These are phyloP conservation scores for Acanthis flammea DNA, from an alignment of 2,797 vertebrate genomes.

Conservation along the genomic window DNA sequence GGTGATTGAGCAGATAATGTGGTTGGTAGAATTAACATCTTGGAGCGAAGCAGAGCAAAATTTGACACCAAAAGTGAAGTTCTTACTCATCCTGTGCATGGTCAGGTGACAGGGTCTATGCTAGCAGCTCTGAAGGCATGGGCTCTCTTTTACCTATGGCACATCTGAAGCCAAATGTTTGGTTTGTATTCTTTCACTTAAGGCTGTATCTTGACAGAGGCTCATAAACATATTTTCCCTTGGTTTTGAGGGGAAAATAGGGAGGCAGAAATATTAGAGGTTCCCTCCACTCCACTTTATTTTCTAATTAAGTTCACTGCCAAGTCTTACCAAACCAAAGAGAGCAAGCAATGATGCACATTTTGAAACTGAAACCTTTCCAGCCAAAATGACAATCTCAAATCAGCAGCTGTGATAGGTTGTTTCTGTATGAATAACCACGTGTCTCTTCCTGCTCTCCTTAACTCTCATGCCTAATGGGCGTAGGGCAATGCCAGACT, in stretches of 20 bases:
- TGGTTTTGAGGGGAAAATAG: not conserved
- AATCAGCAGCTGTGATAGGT: not conserved
- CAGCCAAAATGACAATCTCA: not conserved
- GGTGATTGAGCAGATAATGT: not conserved
- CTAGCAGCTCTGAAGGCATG: not conserved
- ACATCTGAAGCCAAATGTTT: not conserved
- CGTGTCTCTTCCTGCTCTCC: not conserved
- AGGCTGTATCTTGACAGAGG: conserved; percentile 15
- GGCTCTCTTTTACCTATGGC: not conserved
- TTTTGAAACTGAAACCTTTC: not conserved
- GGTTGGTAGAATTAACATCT: not conserved
- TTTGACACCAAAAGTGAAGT: not conserved
- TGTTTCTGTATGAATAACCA: not conserved
- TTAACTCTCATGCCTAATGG: not conserved
- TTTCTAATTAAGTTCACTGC: not conserved
- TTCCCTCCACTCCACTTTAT: not conserved
- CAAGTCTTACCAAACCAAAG: not conserved
- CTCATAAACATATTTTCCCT: not conserved
- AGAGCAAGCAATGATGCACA: not conserved
- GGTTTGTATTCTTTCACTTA: not conserved
- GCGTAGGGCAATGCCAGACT: not conserved
- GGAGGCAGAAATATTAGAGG: not conserved
- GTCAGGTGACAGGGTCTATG: fast-evolving
- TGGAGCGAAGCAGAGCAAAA: not conserved
- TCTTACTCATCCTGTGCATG: not conserved